These are phyloP conservation scores for Alentia gelatinosa DNA, from an alignment of 2,888 invertebrate species.

Conservation along the genomic window DNA sequence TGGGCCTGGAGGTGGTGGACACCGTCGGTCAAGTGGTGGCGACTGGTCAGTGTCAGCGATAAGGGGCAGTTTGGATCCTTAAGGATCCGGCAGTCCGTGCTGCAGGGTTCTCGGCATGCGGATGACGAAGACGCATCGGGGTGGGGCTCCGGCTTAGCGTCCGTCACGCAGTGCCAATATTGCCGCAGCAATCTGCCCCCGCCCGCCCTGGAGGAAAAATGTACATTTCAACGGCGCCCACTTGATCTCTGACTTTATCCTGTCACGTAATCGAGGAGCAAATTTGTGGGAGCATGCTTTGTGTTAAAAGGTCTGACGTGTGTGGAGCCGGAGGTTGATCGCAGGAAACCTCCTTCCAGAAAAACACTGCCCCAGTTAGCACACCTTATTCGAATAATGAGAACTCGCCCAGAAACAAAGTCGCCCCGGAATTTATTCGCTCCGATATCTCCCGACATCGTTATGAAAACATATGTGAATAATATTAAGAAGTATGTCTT, in stretches of 20 bases:
- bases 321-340: too few species aligned
- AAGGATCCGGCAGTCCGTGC: not conserved
- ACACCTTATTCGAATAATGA: too few species aligned
- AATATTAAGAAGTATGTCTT: too few species aligned
- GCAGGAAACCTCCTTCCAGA: too few species aligned
- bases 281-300: not conserved
- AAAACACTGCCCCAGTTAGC: too few species aligned
- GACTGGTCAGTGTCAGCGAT: conserved; percentile 27
- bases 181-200: not conserved
- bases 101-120: not conserved
- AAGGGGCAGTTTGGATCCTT: not conserved
- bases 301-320: not conserved
- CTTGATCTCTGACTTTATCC: not conserved
- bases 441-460: too few species aligned
- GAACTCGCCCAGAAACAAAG: too few species aligned
- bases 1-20: not conserved
- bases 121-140: not conserved
- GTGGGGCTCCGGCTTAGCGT: too few species aligned
- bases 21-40: not conserved
- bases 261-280: not conserved
- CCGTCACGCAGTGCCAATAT: not conserved
- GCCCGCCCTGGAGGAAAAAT: not conserved
- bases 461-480: too few species aligned
- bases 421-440: too few species aligned
- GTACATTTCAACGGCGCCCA: not conserved